These are phyloP conservation scores for Entosphenus tridentatus DNA, from an alignment of 2,113 vertebrate genomes.

Conservation along the genomic window DNA sequence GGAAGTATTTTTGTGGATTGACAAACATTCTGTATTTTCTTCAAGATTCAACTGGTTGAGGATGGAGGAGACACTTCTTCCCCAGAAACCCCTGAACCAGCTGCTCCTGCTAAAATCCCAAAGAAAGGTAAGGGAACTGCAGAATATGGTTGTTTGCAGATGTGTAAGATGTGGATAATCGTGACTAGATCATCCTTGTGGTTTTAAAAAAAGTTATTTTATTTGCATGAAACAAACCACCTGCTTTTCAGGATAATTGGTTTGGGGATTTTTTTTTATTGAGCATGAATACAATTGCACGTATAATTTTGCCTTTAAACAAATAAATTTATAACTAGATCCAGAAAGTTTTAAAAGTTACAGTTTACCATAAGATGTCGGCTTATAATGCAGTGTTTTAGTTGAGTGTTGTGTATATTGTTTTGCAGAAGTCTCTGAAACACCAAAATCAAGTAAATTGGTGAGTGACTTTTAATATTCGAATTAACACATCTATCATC, in stretches of 20 bases:
- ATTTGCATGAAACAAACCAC: no score
- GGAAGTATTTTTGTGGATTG: not conserved
- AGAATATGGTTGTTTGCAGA: no score
- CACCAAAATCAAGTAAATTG: conserved; percentile 43
- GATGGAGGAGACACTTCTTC: conserved; percentile 77
- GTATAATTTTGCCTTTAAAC: no score
- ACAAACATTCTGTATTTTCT: conserved; percentile 2
- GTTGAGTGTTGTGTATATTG: conserved; percentile 4
- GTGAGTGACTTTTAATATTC: conserved; percentile 32
- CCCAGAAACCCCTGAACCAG: conserved; percentile 56
- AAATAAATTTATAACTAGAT: no score
- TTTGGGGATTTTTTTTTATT: no score
- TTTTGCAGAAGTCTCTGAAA: conserved; percentile 29
- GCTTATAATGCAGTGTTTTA: not conserved
- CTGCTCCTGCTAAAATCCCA: conserved; percentile 35
- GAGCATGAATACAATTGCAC: no score
- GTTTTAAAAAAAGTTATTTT: no score
- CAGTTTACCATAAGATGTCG: no score
- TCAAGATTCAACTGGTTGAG: conserved; percentile 62
- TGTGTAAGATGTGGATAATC: no score
- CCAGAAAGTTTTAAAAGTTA: no score
- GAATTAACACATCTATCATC: not conserved
- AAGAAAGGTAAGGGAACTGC: conserved; percentile 38
- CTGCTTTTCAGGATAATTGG: conserved; percentile 10
- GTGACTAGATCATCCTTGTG: no score